Evolutionary conservation across 2,797 vertebrate species (phyloP), one percentile per base, ranked within the genome.

Genomic region (Sebastiscus albofasciatus): DNA sequence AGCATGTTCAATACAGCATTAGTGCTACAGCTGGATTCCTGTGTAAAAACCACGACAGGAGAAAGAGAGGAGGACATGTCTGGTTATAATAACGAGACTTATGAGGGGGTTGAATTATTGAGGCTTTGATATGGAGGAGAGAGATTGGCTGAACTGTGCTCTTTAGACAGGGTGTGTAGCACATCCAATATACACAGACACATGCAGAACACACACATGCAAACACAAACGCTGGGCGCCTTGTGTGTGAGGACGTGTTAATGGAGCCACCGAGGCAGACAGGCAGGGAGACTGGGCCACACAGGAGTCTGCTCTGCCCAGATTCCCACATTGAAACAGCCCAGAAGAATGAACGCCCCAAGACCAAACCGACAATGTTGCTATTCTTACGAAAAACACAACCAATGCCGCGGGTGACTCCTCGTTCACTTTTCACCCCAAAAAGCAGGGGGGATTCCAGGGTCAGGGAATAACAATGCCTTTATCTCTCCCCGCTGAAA

Each of bases 71-170:
- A 79, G 59, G 72, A 86, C 75, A 85, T 72, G 72, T 91, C 87
- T 89, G 81, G 87, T 87, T 90, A 78, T 85, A 85, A 86, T 85
- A 79, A 87, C 85, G 69, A 86, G 77, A 79, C 80, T 84, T 81
- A 77, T 90, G 81, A 46, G 42, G 42, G 42, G 88, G 79, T 92
- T 95, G 75, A 94, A 94, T 94, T 93, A 93, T 93, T 95, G 86
- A 95, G 90, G 83, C 83, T 90, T 90, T 92, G 83, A 89, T 90
- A 90, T 86, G 77, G 80, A 82, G 78, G 58, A 70, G 62, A 80
- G 71, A 82, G 77, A 87, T 52, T 56, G 75, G 66, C 72, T 83
- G 75, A 86, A 81, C 82, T 73, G 46, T 31, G 79, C 67, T 85
- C 79, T 84, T 77, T 80, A 88, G 74, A 74, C 71, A 77, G 90